phyloP scores from a whole-genome alignment of 1,140 invertebrate genomes.

The Drosophila subobscura region DNA sequence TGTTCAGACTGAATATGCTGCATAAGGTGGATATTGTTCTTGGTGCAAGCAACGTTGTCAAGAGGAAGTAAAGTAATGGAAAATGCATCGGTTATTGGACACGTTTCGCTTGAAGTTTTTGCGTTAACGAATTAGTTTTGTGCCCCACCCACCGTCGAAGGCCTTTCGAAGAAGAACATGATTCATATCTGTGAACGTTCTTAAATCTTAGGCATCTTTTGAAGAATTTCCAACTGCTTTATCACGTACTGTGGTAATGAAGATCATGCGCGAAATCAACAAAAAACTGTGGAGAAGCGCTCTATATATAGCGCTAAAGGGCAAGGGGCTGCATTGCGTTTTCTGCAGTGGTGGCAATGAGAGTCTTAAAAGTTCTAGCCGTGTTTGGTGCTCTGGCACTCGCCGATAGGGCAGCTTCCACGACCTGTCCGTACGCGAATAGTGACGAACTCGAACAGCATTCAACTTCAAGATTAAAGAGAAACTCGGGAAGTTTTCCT shows the following conservation, averaged over 20 bases:
- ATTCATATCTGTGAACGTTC: constrained; percentile 48
- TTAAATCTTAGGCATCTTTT: constrained; percentile 60
- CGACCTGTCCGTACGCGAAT: constrained; percentile 43
- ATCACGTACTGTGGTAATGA: constrained; percentile 42
- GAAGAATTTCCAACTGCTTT: constrained; percentile 44
- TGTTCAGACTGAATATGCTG: too few relatives aligned
- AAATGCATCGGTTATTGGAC: constrained; percentile 7
- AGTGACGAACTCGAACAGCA: not conserved
- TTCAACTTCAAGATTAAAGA: constrained; percentile 18
- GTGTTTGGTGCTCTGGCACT: constrained; percentile 6
- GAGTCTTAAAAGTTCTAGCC: constrained; percentile 19
- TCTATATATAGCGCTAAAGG: constrained; percentile 47
- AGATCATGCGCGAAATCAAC: constrained; percentile 51
- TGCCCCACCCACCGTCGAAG: not conserved
- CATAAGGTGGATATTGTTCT: too few relatives aligned
- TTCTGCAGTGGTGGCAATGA: constrained; percentile 22
- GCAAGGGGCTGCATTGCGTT: constrained; percentile 35
- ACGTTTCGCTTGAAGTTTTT: constrained; percentile 30
- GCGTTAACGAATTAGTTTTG: constrained; percentile 10
- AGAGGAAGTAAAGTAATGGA: constrained; percentile 2
- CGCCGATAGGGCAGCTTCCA: constrained; percentile 2
- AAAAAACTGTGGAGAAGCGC: not conserved
- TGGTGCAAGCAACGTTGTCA: not conserved
- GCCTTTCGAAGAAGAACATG: constrained; percentile 29
- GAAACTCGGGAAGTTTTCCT: constrained; percentile 7